Base-by-base conservation (phyloP, 1,140 invertebrate species). In the Spodoptera frugiperda region DNA sequence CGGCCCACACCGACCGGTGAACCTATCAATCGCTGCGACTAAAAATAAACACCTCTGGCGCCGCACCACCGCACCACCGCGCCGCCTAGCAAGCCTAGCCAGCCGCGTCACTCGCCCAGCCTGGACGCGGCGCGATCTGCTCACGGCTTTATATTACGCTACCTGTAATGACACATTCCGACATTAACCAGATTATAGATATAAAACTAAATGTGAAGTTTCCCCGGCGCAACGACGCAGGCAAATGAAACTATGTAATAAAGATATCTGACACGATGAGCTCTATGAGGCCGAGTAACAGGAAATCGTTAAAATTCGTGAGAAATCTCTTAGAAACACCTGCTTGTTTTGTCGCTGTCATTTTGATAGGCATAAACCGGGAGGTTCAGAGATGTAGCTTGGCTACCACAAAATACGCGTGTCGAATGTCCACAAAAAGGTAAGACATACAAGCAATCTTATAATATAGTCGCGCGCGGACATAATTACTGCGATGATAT, bases 401-500 rank as follows among this genome's bases (percentile, higher is more conserved):
- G 19, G 49, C 46, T 78, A 84, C 84, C 87, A 33, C 10, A 53
- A 10, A 53, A 6, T 78, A 85, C 84, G 89, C 84, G 78, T 83
- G 84, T 68, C 71, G 75, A 74, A 79, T 84, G 85, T 88, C 86
- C 85, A 83, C 85, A 85, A 79, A 63, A 75, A 80, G 80, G 78
- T 79, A 78, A 76, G 65, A 86, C 76, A 84, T 86, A 89, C 91
- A 91, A 90, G 84, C 85, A 89, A 87, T 82, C 76, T 76, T 89
- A 91, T 84, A 87, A 91, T 92, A 92, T 88, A 89, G 89, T 87
- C 86, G 80, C 82, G 82, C 80, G 81, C 87, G 85, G 86, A 89
- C 87, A 90, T 93, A 93, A 93, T 92, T 92, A 93, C 90, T 67
- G 84, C 82, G 91, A 92, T 91, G 89, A 89, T 93, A 92, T 93